phyloP scores from a whole-genome alignment of 1,140 invertebrate species.

The Bombus turneri region DNA sequence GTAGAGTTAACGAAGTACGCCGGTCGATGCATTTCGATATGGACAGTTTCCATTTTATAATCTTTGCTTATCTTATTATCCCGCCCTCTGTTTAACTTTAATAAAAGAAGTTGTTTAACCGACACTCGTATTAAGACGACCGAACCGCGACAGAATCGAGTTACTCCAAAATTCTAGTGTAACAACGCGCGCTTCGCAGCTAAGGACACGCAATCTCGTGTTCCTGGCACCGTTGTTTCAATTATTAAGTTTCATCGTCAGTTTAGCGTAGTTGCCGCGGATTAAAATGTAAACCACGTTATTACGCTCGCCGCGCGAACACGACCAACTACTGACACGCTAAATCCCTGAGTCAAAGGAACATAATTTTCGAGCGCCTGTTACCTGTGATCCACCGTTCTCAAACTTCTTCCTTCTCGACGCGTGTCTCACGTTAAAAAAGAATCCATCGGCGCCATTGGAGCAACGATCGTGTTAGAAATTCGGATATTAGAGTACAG shows the following conservation, averaged over 20 bases:
- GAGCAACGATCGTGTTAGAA: background rate
- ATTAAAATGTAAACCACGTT: constrained; percentile 38
- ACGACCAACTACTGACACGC: constrained; percentile 15
- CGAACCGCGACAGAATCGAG: background rate
- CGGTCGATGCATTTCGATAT: background rate
- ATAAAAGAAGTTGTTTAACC: background rate
- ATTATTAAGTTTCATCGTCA: constrained; percentile 39
- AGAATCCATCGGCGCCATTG: background rate
- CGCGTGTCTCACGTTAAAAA: background rate
- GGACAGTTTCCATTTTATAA: background rate
- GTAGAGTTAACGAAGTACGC: constrained; percentile 12
- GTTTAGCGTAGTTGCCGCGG: constrained; percentile 22
- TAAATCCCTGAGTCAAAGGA: constrained; percentile 10
- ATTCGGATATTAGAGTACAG: no score
- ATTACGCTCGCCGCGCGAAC: constrained; percentile 15
- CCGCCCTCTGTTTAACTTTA: background rate
- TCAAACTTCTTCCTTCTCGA: background rate
- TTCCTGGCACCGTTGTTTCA: background rate
- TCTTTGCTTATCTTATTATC: background rate
- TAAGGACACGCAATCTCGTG: constrained; percentile 3
- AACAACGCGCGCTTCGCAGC: background rate
- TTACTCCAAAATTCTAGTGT: background rate
- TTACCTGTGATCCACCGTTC: background rate
- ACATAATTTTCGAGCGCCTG: background rate
- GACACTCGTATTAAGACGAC: background rate